Evolutionary conservation across 1,140 invertebrate genomes (phyloP).

Genomic region (Heliconius congener): DNA sequence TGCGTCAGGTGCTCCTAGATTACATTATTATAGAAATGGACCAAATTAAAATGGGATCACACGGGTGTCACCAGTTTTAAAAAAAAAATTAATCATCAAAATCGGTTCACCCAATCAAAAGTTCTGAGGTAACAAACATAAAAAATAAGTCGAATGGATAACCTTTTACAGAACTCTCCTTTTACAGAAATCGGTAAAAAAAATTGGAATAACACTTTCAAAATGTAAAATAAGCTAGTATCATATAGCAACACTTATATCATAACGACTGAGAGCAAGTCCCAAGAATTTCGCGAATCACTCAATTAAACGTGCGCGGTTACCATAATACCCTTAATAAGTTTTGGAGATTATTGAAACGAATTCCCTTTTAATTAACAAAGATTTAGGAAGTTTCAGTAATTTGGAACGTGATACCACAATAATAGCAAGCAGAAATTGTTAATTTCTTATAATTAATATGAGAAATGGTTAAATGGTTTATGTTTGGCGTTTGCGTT

Average conservation of each 20-base stretch:
- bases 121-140: too few relatives aligned
- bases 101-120: too few relatives aligned
- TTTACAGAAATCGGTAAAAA: too few relatives aligned
- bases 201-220: too few relatives aligned
- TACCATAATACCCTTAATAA: background rate
- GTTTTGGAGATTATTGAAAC: slow-evolving; percentile 3
- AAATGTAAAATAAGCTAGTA: too few relatives aligned
- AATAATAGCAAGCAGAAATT: slow-evolving; percentile 1
- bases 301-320: slow-evolving; percentile 4
- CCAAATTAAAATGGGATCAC: too few relatives aligned
- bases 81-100: too few relatives aligned
- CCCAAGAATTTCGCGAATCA: background rate
- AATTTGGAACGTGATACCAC: slow-evolving; percentile 11
- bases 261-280: background rate
- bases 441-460: background rate
- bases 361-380: slow-evolving; percentile 13
- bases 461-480: background rate
- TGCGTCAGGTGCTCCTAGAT: too few relatives aligned
- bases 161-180: too few relatives aligned
- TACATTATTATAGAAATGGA: too few relatives aligned
- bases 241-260: background rate
- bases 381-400: slow-evolving; percentile 16
- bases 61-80: too few relatives aligned
- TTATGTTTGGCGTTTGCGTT: background rate
- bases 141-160: too few relatives aligned